Percentiles rank a stretch among this genome's conserved stretches.
Evolutionary conservation across 2,113 vertebrate genomes (phyloP).

Genomic region (Oreotrochilus melanogaster): DNA sequence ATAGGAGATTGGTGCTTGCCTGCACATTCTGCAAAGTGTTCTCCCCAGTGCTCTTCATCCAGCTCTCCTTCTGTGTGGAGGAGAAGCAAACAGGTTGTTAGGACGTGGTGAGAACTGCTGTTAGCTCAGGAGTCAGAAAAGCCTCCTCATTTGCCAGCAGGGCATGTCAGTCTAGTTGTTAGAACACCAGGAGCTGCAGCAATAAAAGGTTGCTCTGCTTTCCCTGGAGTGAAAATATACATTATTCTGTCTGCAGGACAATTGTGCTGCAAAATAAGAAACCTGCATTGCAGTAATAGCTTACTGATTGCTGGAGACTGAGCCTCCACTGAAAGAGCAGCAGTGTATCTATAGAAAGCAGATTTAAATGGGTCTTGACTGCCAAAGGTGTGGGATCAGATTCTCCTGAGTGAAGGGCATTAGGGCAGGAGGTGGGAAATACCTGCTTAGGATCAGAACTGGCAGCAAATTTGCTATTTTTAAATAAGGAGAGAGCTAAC

Average conservation of each 20-base stretch:
- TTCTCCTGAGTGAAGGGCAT: neutral
- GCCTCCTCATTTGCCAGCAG: neutral
- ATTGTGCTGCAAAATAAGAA: neutral
- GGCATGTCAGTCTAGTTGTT: neutral
- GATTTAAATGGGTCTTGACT: neutral
- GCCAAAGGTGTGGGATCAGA: neutral
- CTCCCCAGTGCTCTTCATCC: slow-evolving; percentile 85
- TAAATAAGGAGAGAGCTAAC: neutral
- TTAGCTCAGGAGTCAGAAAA: neutral
- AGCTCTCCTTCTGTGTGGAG: slow-evolving; percentile 76
- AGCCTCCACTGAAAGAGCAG: neutral
- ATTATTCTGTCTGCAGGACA: slow-evolving; percentile 15
- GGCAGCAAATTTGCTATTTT: neutral
- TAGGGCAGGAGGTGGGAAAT: neutral
- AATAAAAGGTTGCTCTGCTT: neutral
- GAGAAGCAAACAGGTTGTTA: neutral
- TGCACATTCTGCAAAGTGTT: slow-evolving; percentile 78
- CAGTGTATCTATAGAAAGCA: neutral
- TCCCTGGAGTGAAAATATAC: neutral
- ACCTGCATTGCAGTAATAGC: neutral
- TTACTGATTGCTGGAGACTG: accelerated
- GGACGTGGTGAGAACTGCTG: neutral
- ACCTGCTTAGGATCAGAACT: neutral
- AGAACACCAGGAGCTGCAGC: neutral
- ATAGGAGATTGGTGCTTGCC: slow-evolving; percentile 88